Base-by-base conservation (phyloP, 2,113 vertebrate genomes). In the Anarhynchus alexandrinus region DNA sequence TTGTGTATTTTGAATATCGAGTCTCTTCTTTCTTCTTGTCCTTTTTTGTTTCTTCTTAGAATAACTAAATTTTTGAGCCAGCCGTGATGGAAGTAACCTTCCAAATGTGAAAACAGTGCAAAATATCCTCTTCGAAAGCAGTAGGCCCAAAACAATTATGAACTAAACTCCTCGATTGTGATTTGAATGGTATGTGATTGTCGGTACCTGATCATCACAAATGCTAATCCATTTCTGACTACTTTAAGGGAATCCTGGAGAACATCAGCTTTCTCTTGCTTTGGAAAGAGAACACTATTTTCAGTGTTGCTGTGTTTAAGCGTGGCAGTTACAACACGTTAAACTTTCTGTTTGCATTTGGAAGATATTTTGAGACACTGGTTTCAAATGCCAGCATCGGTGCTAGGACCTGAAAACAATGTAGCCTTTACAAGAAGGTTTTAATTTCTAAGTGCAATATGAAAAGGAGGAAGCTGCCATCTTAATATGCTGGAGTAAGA, bases 371-470 rank as follows among this genome's bases (percentile, higher is more conserved):
- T 52, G 66, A 87, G 74, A 82, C 66, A 36, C 78, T 90, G 87
- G 82, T 91, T 94, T 95, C 58, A 91, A 19, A 73, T 73, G 70
- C 51, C 81, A 91, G 70, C n/a, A 3, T 58, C 0, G 78, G 78
- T 97, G 87, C 89, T 94, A 90, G 86, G 74, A 83, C 89, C 86
- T 58, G 71, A 82, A 94, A 82, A 87, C 86, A 82, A 79, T 19
- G 45, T 83, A 88, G 83, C 81, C 81, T 94, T 91, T 82, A 45
- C 57, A 45, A 57, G 82, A 91, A 72, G 27, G 62, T 65, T 94
- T 78, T 67, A 45, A 86, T 43, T 96, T 92, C 69, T 87, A 90
- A 88, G 96, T 97, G 96, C 96, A 97, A 96, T 97, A 96, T 49
- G 45, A 86, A 74, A 90, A 96, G 82, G 70, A 93, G 62, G 78